Evolutionary conservation across 2,113 vertebrate species (phyloP).

Genomic region (Peromyscus californicus): DNA sequence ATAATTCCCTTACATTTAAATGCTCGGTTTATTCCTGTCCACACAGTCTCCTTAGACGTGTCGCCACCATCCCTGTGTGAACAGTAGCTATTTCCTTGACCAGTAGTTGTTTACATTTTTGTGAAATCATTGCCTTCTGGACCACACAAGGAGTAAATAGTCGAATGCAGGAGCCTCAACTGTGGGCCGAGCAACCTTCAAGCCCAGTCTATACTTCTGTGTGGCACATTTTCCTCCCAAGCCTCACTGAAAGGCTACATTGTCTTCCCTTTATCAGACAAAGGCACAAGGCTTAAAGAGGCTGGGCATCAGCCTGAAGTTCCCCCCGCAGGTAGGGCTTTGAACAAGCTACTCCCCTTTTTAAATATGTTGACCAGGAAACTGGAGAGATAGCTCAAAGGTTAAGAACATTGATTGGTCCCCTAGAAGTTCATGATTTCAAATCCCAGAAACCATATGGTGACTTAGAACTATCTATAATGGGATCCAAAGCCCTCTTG

Average conservation of each 20-base stretch:
- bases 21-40: background rate
- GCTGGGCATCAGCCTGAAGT: background rate
- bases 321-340: background rate
- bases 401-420: background rate
- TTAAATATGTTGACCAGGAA: background rate
- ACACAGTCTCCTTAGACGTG: slow-evolving; percentile 35
- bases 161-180: slow-evolving; percentile 4
- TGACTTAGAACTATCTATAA: background rate
- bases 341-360: background rate
- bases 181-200: slow-evolving; percentile 4
- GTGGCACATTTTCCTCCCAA: background rate
- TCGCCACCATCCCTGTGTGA: background rate
- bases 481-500: background rate
- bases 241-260: background rate
- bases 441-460: background rate
- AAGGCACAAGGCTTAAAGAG: background rate
- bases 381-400: background rate
- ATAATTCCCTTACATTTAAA: slow-evolving; percentile 20
- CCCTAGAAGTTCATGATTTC: background rate
- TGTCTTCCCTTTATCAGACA: background rate
- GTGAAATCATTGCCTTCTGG: slow-evolving; percentile 68
- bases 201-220: background rate
- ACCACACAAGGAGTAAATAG: slow-evolving; percentile 71
- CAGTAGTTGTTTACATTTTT: slow-evolving; percentile 59
- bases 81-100: slow-evolving; percentile 72